Base-by-base conservation (phyloP, 2,797 vertebrate genomes). In the Takifugu rubripes region DNA sequence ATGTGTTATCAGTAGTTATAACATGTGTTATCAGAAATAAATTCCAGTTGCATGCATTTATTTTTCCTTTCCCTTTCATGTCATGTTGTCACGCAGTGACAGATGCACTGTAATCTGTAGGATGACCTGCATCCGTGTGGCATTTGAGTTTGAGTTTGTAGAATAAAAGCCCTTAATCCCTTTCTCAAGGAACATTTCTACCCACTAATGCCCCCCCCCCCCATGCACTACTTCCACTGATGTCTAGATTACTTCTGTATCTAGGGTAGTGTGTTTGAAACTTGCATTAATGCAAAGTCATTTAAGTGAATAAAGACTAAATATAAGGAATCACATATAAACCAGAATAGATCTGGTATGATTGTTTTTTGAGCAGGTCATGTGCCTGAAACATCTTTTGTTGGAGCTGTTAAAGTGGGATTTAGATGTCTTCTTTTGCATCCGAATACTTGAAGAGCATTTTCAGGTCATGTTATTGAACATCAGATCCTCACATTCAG, bases 71-170 rank as follows among this genome's bases (percentile, higher is more conserved):
- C 45, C 33, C 46, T 78, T 76, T 67, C 71, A 48, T 51, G 70
- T 74, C 64, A 48, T 54, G 69, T 82, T 51, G 71, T 73, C 64
- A 45, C 51, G 69, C 79, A 62, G 78, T 83, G 26, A 14, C 43
- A 51, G 61, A 63, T 64, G 33, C 44, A 59, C 40, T 15, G 3
- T 64, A 31, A 70, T 52, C 29, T 54, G 33, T 11, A 44, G 49
- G 31, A 48, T 66, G 26, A 56, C 61, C 49, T 63, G 57, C 36
- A 44, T 42, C 21, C 27, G 16, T 56, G 59, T 27, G 3, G 26
- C 51, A 26, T n/a, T 50, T 40, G 36, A 40, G 12, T 40, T 40
- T 14, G 36, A 46, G 29, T 21, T 55, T 53, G 48, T 26, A 36
- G 14, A 64, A 31, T 53, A 49, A 61, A 59, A 31, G 24, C 43